These are phyloP conservation scores for Hemiprocne comata DNA, from an alignment of 2,113 vertebrate genomes.

Conservation along the genomic window DNA sequence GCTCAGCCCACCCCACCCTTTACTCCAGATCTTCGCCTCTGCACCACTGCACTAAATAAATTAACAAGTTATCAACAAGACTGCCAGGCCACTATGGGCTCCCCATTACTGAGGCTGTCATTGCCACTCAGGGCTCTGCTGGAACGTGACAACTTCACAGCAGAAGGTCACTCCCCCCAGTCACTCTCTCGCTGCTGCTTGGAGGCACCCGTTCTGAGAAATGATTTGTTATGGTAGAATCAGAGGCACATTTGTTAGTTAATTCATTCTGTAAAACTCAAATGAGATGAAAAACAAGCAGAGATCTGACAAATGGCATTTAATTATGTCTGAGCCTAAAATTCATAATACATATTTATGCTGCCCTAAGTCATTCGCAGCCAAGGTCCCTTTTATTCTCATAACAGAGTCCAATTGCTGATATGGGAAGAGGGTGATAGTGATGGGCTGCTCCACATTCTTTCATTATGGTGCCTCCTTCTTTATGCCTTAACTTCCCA, in stretches of 20 bases:
- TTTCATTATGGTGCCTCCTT: not conserved
- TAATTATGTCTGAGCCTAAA: conserved; percentile 55
- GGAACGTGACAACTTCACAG: conserved; percentile 40
- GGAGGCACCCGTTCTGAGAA: conserved; percentile 33
- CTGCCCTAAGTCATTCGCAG: conserved; percentile 59
- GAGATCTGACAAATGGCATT: conserved; percentile 58
- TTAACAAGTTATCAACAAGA: conserved; percentile 57
- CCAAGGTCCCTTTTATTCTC: conserved; percentile 56
- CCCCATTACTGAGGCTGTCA: conserved; percentile 57
- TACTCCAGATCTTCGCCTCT: conserved; percentile 67
- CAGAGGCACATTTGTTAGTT: conserved; percentile 54
- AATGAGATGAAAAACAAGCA: conserved; percentile 57
- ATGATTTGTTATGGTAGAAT: conserved; percentile 64
- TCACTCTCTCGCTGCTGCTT: conserved; percentile 17
- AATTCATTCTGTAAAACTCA: conserved; percentile 55
- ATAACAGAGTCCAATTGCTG: conserved; percentile 23
- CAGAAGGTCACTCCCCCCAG: conserved; percentile 59
- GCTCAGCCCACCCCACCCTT: conserved; percentile 50
- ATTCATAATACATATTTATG: conserved; percentile 57
- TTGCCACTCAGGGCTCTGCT: conserved; percentile 48
- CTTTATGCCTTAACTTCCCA: not conserved
- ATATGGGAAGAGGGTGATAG: not conserved
- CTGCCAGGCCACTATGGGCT: conserved; percentile 41
- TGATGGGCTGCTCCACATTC: not conserved
- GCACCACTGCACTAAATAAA: conserved; percentile 71